Percentiles rank a stretch among this genome's conserved stretches.
phyloP scores from a whole-genome alignment of 2,797 vertebrate species.

The Sciaenops ocellatus region DNA sequence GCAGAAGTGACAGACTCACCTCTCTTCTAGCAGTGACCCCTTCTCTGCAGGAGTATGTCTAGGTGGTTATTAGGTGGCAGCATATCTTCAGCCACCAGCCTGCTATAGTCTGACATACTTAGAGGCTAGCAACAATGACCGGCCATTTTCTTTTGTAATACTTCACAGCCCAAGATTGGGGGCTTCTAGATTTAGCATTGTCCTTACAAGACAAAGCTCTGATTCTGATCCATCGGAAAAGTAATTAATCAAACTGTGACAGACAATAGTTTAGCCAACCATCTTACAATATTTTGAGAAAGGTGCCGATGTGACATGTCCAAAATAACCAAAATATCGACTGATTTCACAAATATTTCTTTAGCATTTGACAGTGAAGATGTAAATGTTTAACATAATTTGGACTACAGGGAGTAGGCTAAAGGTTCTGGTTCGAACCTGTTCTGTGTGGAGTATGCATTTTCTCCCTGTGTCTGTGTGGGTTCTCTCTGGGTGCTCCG shows the following conservation, averaged over 20 bases:
- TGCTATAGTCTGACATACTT: conserved; percentile 14
- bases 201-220: neutral
- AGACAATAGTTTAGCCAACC: neutral
- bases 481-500: too few species aligned
- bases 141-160: conserved; percentile 3
- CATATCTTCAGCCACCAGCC: conserved; percentile 27
- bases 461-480: too few species aligned
- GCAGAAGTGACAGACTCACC: conserved; percentile 13
- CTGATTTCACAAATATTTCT: too few species aligned
- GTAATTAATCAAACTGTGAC: neutral
- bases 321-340: neutral
- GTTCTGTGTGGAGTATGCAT: too few species aligned
- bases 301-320: neutral
- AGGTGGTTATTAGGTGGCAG: conserved; percentile 35
- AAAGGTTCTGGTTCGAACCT: neutral
- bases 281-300: neutral
- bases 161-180: neutral
- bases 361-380: neutral
- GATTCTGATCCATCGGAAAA: neutral
- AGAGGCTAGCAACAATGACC: neutral
- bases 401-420: neutral
- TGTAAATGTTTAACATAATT: neutral
- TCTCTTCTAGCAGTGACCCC: neutral
- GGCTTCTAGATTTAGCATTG: neutral
- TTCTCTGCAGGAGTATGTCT: neutral